Evolutionary conservation across 2,113 vertebrate species (phyloP).

Genomic region (Chaetodon auriga): DNA sequence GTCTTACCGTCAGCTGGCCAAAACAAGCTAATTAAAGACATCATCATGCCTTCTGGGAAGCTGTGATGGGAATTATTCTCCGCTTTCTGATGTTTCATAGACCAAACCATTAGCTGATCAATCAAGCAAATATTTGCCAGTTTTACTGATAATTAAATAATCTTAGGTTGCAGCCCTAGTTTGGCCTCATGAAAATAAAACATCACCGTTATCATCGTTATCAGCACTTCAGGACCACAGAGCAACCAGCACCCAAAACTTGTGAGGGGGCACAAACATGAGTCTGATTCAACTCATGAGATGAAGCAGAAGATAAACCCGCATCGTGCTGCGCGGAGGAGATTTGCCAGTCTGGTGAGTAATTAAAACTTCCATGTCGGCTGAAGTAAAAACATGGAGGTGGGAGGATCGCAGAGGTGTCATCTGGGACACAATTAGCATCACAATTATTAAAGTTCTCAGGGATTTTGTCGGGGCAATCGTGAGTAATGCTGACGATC

Average conservation of each 20-base stretch:
- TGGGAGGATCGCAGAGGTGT: slow-evolving; percentile 35
- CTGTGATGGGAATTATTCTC: background rate
- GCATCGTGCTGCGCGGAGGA: slow-evolving; percentile 22
- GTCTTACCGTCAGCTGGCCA: background rate
- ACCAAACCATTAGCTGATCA: background rate
- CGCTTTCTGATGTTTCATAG: background rate
- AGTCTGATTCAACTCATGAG: slow-evolving; percentile 32
- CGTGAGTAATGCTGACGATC: slow-evolving; percentile 17
- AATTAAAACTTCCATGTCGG: slow-evolving; percentile 46
- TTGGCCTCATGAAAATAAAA: background rate
- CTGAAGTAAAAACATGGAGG: background rate
- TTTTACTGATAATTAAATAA: background rate
- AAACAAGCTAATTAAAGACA: background rate
- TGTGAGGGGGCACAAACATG: slow-evolving; percentile 4
- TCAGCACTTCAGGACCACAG: background rate
- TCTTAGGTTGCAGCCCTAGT: background rate
- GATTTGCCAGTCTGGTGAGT: slow-evolving; percentile 45
- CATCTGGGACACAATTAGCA: slow-evolving; percentile 36
- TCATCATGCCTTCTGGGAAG: background rate
- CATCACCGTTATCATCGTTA: background rate
- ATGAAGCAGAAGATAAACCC: slow-evolving; percentile 44
- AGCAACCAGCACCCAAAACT: background rate
- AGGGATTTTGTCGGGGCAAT: background rate
- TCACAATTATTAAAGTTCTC: slow-evolving; percentile 22
- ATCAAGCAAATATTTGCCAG: background rate